Percentiles rank a stretch among this genome's conserved stretches.
phyloP scores from a whole-genome alignment of 2,797 vertebrate genomes.

The Pseudocheirus occidentalis region DNA sequence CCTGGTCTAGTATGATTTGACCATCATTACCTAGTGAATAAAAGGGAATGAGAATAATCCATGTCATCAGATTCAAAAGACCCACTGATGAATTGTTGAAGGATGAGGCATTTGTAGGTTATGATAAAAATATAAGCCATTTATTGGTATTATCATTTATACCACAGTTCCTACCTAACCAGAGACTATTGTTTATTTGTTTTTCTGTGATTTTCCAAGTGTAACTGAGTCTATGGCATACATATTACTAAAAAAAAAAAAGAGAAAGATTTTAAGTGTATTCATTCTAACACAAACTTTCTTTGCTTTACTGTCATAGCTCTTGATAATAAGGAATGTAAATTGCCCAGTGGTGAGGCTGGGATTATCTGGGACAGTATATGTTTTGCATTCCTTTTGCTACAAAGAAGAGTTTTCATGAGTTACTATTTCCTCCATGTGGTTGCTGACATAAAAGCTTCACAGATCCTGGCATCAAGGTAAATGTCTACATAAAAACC shows the following conservation, averaged over 20 bases:
- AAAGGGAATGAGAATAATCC: neutral
- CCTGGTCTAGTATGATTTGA: neutral
- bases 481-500: conserved; percentile 75
- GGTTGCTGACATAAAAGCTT: conserved; percentile 97
- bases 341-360: conserved; percentile 92
- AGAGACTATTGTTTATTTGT: neutral
- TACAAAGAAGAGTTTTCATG: conserved; percentile 99
- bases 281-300: conserved; percentile 28
- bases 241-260: conserved; percentile 8
- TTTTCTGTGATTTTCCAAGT: neutral
- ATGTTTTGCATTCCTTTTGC: conserved; percentile 97
- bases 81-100: neutral
- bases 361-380: conserved; percentile 99
- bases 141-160: neutral
- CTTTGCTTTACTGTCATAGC: conserved; percentile 77
- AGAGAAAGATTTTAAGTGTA: neutral
- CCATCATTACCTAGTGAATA: neutral
- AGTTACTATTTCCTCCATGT: conserved; percentile 99
- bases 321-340: conserved; percentile 85
- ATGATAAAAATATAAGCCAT: neutral
- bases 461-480: conserved; percentile 98
- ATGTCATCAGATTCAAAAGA: neutral
- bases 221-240: neutral
- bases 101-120: neutral
- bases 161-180: neutral